phyloP scores from a whole-genome alignment of 2,797 vertebrate genomes.

The Falco peregrinus region DNA sequence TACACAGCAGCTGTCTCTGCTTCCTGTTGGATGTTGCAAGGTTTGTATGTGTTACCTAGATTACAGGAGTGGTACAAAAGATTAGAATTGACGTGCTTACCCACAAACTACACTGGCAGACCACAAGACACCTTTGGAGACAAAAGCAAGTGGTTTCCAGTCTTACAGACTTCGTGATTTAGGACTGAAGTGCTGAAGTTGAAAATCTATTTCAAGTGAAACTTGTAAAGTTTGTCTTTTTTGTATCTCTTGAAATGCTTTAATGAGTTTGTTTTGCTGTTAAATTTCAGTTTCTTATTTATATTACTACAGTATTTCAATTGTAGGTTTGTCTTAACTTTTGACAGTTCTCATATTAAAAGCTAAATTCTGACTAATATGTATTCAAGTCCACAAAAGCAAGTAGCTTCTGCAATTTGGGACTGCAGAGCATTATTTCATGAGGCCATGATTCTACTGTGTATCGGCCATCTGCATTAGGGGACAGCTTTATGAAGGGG shows the following conservation, averaged over 20 bases:
- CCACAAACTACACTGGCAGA: constrained; percentile 61
- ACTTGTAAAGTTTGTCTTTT: neutral
- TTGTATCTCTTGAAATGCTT: neutral
- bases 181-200: constrained; percentile 16
- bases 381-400: neutral
- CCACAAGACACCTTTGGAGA: constrained; percentile 66
- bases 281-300: neutral
- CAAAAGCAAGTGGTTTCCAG: constrained; percentile 65
- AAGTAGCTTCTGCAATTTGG: neutral
- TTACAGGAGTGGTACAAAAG: constrained; percentile 71
- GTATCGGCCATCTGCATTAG: neutral
- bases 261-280: neutral
- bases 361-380: neutral
- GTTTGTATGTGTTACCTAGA: constrained; percentile 68
- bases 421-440: neutral
- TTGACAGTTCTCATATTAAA: neutral
- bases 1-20: constrained; percentile 58
- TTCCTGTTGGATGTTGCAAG: constrained; percentile 75
- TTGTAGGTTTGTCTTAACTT: neutral
- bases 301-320: neutral
- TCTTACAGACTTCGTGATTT: constrained; percentile 61
- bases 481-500: neutral
- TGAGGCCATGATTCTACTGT: neutral
- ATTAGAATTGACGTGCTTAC: constrained; percentile 66
- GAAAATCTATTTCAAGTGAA: neutral